Conservation (phyloP, 2,113 vertebrate species). For the Danionella cerebrum region DNA sequence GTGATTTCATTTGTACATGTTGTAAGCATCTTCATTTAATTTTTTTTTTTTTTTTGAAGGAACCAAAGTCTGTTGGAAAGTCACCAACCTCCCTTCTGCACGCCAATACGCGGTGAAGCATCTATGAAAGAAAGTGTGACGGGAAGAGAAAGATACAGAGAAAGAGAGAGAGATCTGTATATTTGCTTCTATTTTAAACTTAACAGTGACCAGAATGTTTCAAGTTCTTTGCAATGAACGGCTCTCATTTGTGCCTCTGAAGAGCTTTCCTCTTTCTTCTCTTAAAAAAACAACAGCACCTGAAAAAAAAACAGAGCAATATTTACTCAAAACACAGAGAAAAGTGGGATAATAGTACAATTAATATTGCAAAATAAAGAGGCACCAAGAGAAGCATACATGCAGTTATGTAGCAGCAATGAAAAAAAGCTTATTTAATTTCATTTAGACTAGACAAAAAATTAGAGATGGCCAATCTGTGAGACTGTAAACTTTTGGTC, state of each 20-base stretch:
- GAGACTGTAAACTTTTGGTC: no score
- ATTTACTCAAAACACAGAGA: background rate
- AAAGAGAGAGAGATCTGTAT: slow-evolving; percentile 41
- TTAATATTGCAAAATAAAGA: background rate
- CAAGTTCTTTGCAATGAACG: slow-evolving; percentile 57
- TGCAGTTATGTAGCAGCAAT: no score
- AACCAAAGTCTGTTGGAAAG: slow-evolving; percentile 63
- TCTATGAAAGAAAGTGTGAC: slow-evolving; percentile 35
- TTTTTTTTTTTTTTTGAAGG: slow-evolving; percentile 51
- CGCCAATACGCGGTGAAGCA: slow-evolving; percentile 46
- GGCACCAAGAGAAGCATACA: background rate
- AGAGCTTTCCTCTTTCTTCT: slow-evolving; percentile 95
- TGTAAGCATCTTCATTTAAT: slow-evolving; percentile 20
- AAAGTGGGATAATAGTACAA: background rate
- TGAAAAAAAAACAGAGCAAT: slow-evolving; percentile 37
- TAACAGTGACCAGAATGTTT: slow-evolving; percentile 70
- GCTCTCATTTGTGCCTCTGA: slow-evolving; percentile 86
- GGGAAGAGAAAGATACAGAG: slow-evolving; percentile 16
- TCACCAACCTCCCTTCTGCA: slow-evolving; percentile 58
- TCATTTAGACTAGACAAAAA: no score
- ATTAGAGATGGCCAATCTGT: no score
- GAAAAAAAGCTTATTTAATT: no score
- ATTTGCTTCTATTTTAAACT: slow-evolving; percentile 71
- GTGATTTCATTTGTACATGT: slow-evolving; percentile 31
- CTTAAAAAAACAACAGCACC: slow-evolving; percentile 99